Evolutionary conservation across 2,888 invertebrate species (phyloP), one percentile per base, ranked within the genome.

Genomic region (Drosophila pseudotalamancana): DNA sequence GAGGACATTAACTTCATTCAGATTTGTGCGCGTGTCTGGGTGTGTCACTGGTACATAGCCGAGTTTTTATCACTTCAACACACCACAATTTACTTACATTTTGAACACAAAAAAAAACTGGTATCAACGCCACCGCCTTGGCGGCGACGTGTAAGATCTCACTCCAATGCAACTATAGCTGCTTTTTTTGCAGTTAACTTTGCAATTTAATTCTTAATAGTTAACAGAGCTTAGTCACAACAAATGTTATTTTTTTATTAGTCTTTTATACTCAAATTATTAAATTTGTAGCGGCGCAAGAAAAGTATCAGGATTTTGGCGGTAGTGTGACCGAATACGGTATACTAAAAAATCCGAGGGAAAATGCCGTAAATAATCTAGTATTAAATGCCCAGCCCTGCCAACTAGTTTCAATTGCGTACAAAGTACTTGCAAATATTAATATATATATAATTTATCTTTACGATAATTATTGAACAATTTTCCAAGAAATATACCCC

Each of bases 51-150:
- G 19, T 8, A 19, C 4, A 6, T 14, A 37, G n/a, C 19, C 16
- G 23, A 4, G 25, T 5, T 14, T 62, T 27, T 5, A n/a, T 18
- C 11, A 19, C 3, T 3, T 11, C 8, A 29, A n/a, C 12, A 19
- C 12, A 14, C n/a, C 16, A 21, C 11, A 0, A 32, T 19, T 62
- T 55, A 74, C 75, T 72, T 35, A 74, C 70, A 59, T 51, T 64
- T 40, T 21, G 6, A 6, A 6, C n/a, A 31, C 8, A 25, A 21
- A 12, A 16, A 23, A 34, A 25, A 23, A 40, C 9, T 25, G 8
- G 32, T 63, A 12, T n/a, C 71, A 50, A 72, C 72, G 72, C 72
- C 72, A 72, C 72, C 72, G 72, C 72, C 72, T 59, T 43, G 29
- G 72, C 72, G 72, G 72, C 72, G 72, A 39, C 72, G 72, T 72